Evolutionary conservation across 2,888 invertebrate species (phyloP).

Genomic region (Perizoma flavofasciatum): DNA sequence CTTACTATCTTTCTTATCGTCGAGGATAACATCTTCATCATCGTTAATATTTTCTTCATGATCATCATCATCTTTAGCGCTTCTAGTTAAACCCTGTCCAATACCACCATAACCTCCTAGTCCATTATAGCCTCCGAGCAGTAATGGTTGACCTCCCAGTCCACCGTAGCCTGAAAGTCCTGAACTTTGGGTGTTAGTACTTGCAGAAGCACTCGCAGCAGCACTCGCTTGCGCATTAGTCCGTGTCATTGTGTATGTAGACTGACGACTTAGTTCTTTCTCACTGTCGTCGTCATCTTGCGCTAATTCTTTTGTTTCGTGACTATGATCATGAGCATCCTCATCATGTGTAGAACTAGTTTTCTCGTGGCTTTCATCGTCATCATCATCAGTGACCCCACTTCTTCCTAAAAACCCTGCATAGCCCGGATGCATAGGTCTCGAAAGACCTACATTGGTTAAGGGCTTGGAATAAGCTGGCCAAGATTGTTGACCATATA

Average conservation of each 20-base stretch:
- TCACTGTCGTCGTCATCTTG: neutral
- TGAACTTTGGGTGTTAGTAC: neutral
- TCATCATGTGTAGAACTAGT: neutral
- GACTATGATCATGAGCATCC: neutral
- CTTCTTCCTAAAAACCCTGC: constrained; percentile 2
- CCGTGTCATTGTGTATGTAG: neutral
- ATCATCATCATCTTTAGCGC: neutral
- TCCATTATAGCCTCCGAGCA: no score
- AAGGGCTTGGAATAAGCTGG: neutral
- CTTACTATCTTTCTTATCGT: no score
- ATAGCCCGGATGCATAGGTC: neutral
- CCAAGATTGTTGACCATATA: neutral
- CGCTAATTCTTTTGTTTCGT: neutral
- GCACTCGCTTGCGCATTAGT: constrained; percentile 24
- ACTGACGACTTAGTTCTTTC: neutral
- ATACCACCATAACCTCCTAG: neutral
- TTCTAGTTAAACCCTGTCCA: neutral
- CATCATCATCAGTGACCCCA: constrained; percentile 6
- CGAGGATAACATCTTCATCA: neutral
- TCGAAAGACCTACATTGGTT: neutral
- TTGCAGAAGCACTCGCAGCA: neutral
- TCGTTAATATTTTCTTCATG: neutral
- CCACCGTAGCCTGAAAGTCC: constrained; percentile 1
- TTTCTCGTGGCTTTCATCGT: constrained; percentile 14
- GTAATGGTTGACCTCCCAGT: neutral